A percentile compares a stretch with the other conserved stretches of the same genome.
These are phyloP conservation scores for Brachypteracias leptosomus DNA, from an alignment of 2,113 vertebrate genomes.

Conservation along the genomic window DNA sequence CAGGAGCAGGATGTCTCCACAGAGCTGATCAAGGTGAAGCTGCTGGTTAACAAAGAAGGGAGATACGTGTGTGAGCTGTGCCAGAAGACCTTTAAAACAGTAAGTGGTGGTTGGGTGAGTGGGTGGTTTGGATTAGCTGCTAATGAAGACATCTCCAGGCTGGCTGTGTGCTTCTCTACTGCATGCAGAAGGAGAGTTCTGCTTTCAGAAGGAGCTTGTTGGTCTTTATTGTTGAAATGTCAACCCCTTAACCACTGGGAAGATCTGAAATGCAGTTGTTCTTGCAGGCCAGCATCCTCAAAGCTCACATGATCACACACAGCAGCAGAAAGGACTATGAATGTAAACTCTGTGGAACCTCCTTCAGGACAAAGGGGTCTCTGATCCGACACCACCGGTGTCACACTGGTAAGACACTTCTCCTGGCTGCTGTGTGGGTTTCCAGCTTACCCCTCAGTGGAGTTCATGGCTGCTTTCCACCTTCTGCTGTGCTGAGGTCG, in stretches of 20 bases:
- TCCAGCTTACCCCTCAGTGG: not conserved
- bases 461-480: not conserved
- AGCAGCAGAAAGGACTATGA: slow-evolving; percentile 93
- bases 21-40: slow-evolving; percentile 74
- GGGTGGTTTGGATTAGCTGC: not conserved
- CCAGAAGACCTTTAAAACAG: slow-evolving; percentile 97
- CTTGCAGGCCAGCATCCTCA: slow-evolving; percentile 90
- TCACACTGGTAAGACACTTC: slow-evolving; percentile 85
- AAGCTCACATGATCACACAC: slow-evolving; percentile 95
- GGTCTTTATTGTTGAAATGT: not conserved
- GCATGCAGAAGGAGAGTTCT: not conserved
- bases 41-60: slow-evolving; percentile 86
- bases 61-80: slow-evolving; percentile 89
- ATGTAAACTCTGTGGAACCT: slow-evolving; percentile 88
- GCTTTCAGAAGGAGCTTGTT: not conserved
- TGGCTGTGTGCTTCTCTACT: not conserved
- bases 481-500: not conserved
- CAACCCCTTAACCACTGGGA: not conserved
- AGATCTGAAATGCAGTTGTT: not conserved
- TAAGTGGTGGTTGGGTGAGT: slow-evolving; percentile 36
- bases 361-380: slow-evolving; percentile 96
- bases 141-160: not conserved
- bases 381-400: slow-evolving; percentile 94
- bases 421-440: not conserved
- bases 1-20: slow-evolving; percentile 38